phyloP scores from a whole-genome alignment of 2,888 invertebrate species.

The Platycheirus albimanus region DNA sequence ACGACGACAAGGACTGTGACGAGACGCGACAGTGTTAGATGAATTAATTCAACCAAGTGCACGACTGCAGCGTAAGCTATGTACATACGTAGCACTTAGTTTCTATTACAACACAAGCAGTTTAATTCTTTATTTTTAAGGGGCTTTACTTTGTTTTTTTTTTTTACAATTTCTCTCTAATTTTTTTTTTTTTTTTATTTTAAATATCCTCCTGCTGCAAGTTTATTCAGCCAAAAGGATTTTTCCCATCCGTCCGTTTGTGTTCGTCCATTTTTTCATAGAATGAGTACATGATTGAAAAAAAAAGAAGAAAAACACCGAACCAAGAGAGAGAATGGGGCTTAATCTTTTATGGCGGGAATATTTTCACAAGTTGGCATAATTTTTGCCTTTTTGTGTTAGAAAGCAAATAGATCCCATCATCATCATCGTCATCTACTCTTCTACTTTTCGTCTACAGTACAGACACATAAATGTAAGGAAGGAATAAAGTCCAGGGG shows the following conservation, averaged over 20 bases:
- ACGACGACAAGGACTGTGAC: slow-evolving; percentile 73
- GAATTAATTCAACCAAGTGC: slow-evolving; percentile 74
- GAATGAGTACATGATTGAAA: slow-evolving; percentile 67
- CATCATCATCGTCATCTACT: no score
- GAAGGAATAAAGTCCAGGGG: slow-evolving; percentile 40
- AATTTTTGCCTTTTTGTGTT: slow-evolving; percentile 71
- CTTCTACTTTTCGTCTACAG: no score
- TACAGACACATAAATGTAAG: slow-evolving; percentile 75
- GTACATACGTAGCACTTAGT: slow-evolving; percentile 69
- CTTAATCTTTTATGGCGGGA: slow-evolving; percentile 72
- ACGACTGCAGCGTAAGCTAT: slow-evolving; percentile 65
- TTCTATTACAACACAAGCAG: slow-evolving; percentile 71
- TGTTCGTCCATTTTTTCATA: slow-evolving; percentile 49
- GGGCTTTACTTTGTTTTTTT: slow-evolving; percentile 54
- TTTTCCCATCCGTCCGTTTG: slow-evolving; percentile 51
- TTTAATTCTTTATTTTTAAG: slow-evolving; percentile 59
- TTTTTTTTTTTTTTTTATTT: slow-evolving; percentile 40
- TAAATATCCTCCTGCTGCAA: slow-evolving; percentile 45
- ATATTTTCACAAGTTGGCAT: slow-evolving; percentile 73
- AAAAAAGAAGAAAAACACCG: no score
- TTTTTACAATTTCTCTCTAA: slow-evolving; percentile 27
- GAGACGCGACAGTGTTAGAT: slow-evolving; percentile 74
- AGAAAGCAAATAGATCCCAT: slow-evolving; percentile 72
- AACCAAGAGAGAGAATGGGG: slow-evolving; percentile 59
- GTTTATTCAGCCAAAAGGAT: slow-evolving; percentile 69